These are phyloP conservation scores for Drosophila neoperkinsi DNA, from an alignment of 2,888 invertebrate genomes.

Conservation along the genomic window DNA sequence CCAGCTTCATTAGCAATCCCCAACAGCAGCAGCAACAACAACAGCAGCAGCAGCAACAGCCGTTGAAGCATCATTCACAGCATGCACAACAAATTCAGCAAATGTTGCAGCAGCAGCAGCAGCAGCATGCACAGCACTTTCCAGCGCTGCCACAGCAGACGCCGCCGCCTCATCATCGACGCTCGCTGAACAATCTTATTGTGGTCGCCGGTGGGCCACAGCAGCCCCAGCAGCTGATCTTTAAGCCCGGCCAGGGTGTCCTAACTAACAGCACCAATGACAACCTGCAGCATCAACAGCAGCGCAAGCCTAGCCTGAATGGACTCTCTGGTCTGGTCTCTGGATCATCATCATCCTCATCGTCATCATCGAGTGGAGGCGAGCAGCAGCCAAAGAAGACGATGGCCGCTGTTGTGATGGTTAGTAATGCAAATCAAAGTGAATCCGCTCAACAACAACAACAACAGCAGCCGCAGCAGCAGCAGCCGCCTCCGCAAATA, in stretches of 20 bases:
- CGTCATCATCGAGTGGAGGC: constrained; percentile 33
- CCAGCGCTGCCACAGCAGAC: constrained; percentile 77
- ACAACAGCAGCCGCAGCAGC: constrained; percentile 45
- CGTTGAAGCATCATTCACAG: constrained; percentile 61
- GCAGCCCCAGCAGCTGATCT: constrained; percentile 81
- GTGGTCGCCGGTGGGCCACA: constrained; percentile 82
- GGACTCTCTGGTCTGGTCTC: constrained; percentile 41
- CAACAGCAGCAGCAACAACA: constrained; percentile 60
- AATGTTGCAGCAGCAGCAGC: constrained; percentile 76
- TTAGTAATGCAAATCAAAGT: constrained; percentile 80
- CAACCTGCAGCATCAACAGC: constrained; percentile 53
- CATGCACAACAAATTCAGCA: constrained; percentile 72
- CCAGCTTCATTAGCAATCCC: constrained; percentile 80
- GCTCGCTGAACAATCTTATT: constrained; percentile 84
- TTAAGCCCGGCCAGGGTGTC: constrained; percentile 82
- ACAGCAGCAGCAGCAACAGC: constrained; percentile 44
- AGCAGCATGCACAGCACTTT: constrained; percentile 76
- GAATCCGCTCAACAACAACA: constrained; percentile 51
- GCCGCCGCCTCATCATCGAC: constrained; percentile 78
- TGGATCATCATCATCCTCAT: constrained; percentile 17
- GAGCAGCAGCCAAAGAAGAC: constrained; percentile 78
- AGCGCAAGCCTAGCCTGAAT: constrained; percentile 71
- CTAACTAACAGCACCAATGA: constrained; percentile 66
- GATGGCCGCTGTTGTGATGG: constrained; percentile 83
- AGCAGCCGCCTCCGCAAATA: constrained; percentile 61